phyloP scores from a whole-genome alignment of 2,888 invertebrate genomes.

The Xestia rhomboidea region DNA sequence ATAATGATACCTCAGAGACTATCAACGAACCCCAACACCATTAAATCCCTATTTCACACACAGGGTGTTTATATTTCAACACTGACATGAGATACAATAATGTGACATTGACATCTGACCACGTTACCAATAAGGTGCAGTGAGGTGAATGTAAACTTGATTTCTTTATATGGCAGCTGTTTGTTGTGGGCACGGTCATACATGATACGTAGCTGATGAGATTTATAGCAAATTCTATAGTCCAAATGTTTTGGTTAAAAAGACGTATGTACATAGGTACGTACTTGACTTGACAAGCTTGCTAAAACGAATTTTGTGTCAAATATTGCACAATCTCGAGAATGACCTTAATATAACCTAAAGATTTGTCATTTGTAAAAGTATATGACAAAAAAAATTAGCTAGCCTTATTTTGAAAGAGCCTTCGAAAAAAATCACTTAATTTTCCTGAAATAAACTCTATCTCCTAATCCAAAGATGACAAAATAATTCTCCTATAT shows the following conservation, averaged over 20 bases:
- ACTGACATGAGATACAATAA: slow-evolving; percentile 57
- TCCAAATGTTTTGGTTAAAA: background rate
- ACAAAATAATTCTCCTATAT: no score
- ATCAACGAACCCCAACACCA: background rate
- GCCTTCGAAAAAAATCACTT: no score
- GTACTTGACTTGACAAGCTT: no score
- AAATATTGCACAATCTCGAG: background rate
- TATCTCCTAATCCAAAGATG: no score
- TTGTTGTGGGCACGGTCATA: slow-evolving; percentile 49
- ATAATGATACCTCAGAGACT: background rate
- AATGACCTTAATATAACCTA: background rate
- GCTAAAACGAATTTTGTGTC: background rate
- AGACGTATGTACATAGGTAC: background rate
- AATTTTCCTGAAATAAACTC: no score
- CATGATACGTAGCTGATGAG: slow-evolving; percentile 29
- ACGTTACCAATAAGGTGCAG: slow-evolving; percentile 77
- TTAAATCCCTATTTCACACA: slow-evolving; percentile 28
- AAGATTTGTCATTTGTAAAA: background rate
- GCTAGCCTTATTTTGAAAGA: no score
- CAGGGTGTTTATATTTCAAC: slow-evolving; percentile 55
- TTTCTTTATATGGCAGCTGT: slow-evolving; percentile 80
- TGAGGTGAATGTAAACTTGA: slow-evolving; percentile 85
- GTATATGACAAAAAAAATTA: no score
- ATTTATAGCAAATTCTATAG: slow-evolving; percentile 7
- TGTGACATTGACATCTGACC: slow-evolving; percentile 83